A percentile compares a stretch with the other conserved stretches of the same genome.
These are phyloP conservation scores for Magallana angulata DNA, from an alignment of 1,140 invertebrate species.

Conservation along the genomic window DNA sequence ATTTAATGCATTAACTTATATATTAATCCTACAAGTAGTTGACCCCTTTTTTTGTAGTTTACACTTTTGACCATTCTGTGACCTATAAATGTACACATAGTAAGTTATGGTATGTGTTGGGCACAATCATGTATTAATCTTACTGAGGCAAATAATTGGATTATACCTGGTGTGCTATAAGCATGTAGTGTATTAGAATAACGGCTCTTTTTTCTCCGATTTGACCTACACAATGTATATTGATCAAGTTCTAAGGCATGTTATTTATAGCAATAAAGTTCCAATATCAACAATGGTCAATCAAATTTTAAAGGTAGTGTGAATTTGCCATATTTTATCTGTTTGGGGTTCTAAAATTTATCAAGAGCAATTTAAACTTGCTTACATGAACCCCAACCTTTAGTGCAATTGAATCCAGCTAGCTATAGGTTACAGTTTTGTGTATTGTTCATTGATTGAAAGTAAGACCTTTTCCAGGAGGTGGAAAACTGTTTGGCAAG, in stretches of 20 bases:
- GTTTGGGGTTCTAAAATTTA: not conserved
- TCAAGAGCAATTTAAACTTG: not conserved
- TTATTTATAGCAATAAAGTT: not conserved
- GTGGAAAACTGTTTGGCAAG: constrained; percentile 12
- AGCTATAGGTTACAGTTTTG: not conserved
- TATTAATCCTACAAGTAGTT: too few species aligned
- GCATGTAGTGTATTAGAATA: too few species aligned
- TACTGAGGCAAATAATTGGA: constrained; percentile 11
- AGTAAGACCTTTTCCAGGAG: not conserved
- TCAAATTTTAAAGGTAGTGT: not conserved
- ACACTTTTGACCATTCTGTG: not conserved
- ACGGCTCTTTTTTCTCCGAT: not conserved
- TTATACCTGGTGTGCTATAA: not conserved
- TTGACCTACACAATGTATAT: not conserved
- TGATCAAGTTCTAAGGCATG: not conserved
- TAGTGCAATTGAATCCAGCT: too few species aligned
- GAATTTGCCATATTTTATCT: not conserved
- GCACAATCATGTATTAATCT: not conserved
- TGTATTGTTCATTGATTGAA: not conserved
- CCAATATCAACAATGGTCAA: not conserved
- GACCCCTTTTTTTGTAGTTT: too few species aligned
- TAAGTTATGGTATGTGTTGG: not conserved
- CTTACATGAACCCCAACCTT: not conserved
- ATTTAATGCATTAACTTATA: too few species aligned
- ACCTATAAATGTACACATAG: constrained; percentile 12